phyloP scores from a whole-genome alignment of 2,113 vertebrate genomes.

The Oplegnathus fasciatus region DNA sequence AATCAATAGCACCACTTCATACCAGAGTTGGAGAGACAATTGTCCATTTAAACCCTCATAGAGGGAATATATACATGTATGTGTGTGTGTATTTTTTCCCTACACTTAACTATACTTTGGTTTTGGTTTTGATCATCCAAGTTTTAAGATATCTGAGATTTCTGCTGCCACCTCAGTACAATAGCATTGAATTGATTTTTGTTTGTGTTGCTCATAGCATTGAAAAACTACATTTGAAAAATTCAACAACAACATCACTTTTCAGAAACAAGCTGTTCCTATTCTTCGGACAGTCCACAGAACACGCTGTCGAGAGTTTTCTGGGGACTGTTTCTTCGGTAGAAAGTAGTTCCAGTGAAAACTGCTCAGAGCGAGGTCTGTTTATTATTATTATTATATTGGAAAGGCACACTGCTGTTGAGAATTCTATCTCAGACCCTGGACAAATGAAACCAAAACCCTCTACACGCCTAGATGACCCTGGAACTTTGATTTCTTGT shows the following conservation, averaged over 20 bases:
- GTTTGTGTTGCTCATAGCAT: background rate
- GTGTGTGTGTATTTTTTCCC: too few species aligned
- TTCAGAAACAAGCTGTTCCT: constrained; percentile 16
- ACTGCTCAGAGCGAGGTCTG: constrained; percentile 17
- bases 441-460: background rate
- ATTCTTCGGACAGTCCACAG: constrained; percentile 1
- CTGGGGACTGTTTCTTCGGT: background rate
- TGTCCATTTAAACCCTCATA: constrained; percentile 1
- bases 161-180: background rate
- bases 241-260: constrained; percentile 4
- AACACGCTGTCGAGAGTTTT: constrained; percentile 17
- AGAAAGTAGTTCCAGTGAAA: background rate
- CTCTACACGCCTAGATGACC: background rate
- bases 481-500: background rate
- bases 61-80: too few species aligned
- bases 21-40: background rate
- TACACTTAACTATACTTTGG: too few species aligned
- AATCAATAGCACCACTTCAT: constrained; percentile 43
- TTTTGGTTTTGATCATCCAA: background rate
- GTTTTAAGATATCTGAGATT: background rate
- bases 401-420: background rate
- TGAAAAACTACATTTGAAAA: background rate
- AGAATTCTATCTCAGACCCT: constrained; percentile 10
- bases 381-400: too few species aligned
- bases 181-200: background rate